These are phyloP conservation scores for Cyprinodon variegatus DNA, from an alignment of 2,113 vertebrate species.

Conservation along the genomic window DNA sequence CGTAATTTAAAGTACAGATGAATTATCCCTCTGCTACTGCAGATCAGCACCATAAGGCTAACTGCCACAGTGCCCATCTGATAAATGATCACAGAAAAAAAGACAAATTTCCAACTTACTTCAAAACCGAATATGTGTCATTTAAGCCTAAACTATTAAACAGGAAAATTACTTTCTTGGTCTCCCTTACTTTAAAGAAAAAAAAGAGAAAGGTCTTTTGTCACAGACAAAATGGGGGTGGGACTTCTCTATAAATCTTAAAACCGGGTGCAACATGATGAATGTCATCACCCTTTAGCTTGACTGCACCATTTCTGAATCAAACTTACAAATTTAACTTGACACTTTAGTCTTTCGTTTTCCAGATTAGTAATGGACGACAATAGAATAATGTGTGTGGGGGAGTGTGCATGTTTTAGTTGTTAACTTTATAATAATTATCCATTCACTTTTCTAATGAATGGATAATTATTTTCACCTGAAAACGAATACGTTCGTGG, in stretches of 20 bases:
- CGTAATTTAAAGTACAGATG: slow-evolving; percentile 26
- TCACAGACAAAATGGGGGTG: neutral
- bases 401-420: neutral
- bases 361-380: slow-evolving; percentile 34
- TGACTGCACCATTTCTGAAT: slow-evolving; percentile 17
- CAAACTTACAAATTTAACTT: slow-evolving; percentile 5
- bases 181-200: neutral
- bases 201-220: neutral
- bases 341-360: slow-evolving; percentile 23
- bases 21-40: slow-evolving; percentile 17
- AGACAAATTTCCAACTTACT: neutral
- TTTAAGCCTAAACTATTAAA: neutral
- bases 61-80: neutral
- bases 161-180: neutral
- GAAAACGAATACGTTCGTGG: too few relatives aligned
- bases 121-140: neutral
- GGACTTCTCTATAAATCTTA: slow-evolving; percentile 13
- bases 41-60: slow-evolving; percentile 1
- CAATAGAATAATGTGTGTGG: neutral
- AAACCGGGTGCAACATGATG: slow-evolving; percentile 6
- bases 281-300: slow-evolving; percentile 15
- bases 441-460: too few relatives aligned
- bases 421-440: neutral
- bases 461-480: too few relatives aligned
- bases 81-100: neutral